phyloP scores from a whole-genome alignment of 2,113 vertebrate species.

The Phycodurus eques region DNA sequence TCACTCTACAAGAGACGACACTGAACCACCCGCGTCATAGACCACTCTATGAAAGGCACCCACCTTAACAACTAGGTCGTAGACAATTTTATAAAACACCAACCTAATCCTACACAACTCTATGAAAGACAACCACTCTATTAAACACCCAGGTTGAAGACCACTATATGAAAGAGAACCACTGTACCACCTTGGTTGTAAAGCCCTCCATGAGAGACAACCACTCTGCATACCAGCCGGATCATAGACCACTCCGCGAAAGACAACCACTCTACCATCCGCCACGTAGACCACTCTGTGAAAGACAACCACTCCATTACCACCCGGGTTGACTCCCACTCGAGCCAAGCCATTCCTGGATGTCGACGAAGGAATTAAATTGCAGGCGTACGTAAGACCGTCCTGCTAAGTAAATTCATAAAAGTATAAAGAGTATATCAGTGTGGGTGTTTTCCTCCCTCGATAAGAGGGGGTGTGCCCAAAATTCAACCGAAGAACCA shows the following conservation, averaged over 20 bases:
- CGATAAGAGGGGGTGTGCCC: background rate
- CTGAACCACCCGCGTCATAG: too few species aligned
- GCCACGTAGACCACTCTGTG: background rate
- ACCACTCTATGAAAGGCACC: too few species aligned
- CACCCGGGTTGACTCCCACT: background rate
- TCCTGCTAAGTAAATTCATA: background rate
- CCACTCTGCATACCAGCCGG: background rate
- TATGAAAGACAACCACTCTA: too few species aligned
- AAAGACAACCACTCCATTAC: background rate
- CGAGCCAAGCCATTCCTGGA: background rate
- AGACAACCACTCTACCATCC: background rate
- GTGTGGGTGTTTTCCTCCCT: background rate
- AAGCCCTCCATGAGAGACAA: too few species aligned
- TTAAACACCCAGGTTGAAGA: too few species aligned
- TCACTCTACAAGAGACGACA: too few species aligned
- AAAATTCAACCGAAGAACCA: background rate
- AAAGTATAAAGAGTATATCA: background rate
- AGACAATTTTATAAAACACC: too few species aligned
- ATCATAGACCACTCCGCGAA: background rate
- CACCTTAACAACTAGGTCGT: too few species aligned
- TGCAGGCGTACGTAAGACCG: background rate
- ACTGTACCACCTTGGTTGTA: too few species aligned
- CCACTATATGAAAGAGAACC: too few species aligned
- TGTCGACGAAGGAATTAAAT: background rate
- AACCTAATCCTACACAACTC: too few species aligned